Evolutionary conservation across 2,888 invertebrate species (phyloP).

Genomic region (Drosophila stalkeri): DNA sequence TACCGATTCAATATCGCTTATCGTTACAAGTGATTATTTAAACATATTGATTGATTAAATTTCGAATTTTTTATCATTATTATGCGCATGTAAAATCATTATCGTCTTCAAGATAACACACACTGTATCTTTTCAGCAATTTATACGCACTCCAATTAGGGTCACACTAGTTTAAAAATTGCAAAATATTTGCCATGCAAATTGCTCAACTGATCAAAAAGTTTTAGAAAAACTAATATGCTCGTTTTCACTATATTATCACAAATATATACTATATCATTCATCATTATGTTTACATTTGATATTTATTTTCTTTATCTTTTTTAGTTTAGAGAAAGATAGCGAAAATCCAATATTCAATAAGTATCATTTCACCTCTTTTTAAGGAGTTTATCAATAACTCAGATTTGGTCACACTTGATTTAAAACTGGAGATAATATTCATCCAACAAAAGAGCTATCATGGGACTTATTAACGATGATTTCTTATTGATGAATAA

Average conservation of each 20-base stretch:
- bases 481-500: neutral
- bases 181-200: neutral
- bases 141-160: neutral
- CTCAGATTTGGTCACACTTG: neutral
- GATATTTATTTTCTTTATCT: neutral
- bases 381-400: neutral
- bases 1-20: conserved; percentile 5
- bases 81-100: neutral
- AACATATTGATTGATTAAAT: conserved; percentile 3
- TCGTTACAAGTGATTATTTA: conserved; percentile 8
- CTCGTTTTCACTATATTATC: neutral
- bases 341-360: neutral
- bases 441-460: neutral
- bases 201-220: neutral
- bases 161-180: neutral
- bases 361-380: neutral
- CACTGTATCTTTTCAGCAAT: neutral
- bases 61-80: neutral
- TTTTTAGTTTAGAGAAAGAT: neutral
- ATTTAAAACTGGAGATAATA: too few relatives aligned
- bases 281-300: neutral
- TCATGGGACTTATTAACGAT: neutral
- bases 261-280: neutral
- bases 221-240: neutral
- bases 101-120: neutral